Evolutionary conservation across 2,113 vertebrate species (phyloP).

Genomic region (Microcebus griseorufus): DNA sequence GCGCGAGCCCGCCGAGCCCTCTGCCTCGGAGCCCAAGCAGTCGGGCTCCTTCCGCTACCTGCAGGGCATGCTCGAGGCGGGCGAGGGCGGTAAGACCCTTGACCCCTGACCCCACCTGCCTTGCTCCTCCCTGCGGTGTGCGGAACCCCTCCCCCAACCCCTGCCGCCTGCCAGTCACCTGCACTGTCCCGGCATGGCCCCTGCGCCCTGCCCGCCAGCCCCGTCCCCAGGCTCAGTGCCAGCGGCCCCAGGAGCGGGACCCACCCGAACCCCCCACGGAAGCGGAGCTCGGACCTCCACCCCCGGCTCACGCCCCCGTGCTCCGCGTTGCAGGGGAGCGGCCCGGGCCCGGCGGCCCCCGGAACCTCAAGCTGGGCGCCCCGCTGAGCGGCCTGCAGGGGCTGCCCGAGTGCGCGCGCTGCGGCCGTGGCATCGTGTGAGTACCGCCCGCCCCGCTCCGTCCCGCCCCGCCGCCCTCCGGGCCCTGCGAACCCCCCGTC

Average conservation of each 20-base stretch:
- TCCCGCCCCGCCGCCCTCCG: too few relatives aligned
- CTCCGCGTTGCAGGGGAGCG: constrained; percentile 87
- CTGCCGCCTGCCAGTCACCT: too few relatives aligned
- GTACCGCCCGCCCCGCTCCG: constrained; percentile 72
- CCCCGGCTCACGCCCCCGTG: background rate
- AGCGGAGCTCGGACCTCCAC: background rate
- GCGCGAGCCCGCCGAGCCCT: constrained; percentile 89
- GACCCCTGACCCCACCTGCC: background rate
- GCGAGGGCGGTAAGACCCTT: constrained; percentile 90
- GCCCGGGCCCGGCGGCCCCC: constrained; percentile 81
- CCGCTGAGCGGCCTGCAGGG: constrained; percentile 91
- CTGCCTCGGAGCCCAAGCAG: constrained; percentile 92
- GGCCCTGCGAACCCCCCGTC: accelerated
- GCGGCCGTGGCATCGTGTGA: constrained; percentile 96
- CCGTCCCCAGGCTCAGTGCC: background rate
- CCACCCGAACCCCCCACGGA: background rate
- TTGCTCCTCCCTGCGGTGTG: background rate
- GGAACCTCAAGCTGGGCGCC: constrained; percentile 89
- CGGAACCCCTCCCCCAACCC: too few relatives aligned
- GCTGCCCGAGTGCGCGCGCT: constrained; percentile 95
- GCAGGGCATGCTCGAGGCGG: constrained; percentile 96
- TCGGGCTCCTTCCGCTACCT: constrained; percentile 97
- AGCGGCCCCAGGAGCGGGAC: background rate
- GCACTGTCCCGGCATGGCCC: too few relatives aligned
- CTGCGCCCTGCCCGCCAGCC: background rate